phyloP scores from a whole-genome alignment of 2,797 vertebrate genomes.

The Oreonectes daqikongensis region DNA sequence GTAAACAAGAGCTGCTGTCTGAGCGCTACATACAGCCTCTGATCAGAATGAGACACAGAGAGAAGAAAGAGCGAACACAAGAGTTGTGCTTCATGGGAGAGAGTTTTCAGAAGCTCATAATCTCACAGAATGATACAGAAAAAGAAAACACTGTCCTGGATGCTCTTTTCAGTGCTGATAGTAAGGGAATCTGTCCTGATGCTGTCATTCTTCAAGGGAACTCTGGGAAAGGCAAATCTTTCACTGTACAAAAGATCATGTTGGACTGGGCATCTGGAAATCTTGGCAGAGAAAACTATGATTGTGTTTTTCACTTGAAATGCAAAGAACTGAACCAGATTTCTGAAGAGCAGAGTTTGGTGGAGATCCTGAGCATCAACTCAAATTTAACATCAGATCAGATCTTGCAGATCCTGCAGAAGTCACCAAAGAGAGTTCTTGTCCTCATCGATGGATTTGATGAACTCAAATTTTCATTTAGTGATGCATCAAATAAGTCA shows the following conservation, averaged over 20 bases:
- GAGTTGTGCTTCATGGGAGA: slow-evolving; percentile 24
- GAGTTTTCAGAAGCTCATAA: slow-evolving; percentile 29
- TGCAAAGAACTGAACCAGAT: slow-evolving; percentile 44
- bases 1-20: slow-evolving; percentile 12
- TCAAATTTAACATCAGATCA: slow-evolving; percentile 15
- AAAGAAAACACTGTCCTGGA: slow-evolving; percentile 4
- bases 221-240: slow-evolving; percentile 50
- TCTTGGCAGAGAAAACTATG: slow-evolving; percentile 9
- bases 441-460: slow-evolving; percentile 53
- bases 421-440: slow-evolving; percentile 21
- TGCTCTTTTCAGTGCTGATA: slow-evolving; percentile 2
- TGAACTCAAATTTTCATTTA: slow-evolving; percentile 17
- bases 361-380: slow-evolving; percentile 32
- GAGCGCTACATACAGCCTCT: slow-evolving; percentile 35
- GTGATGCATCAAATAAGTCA: not conserved
- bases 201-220: slow-evolving; percentile 50
- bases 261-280: slow-evolving; percentile 44
- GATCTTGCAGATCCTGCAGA: slow-evolving; percentile 34
- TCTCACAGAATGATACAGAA: not conserved
- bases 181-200: not conserved
- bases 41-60: slow-evolving; percentile 25
- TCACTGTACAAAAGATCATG: slow-evolving; percentile 47
- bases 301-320: slow-evolving; percentile 39
- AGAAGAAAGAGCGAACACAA: slow-evolving; percentile 29
- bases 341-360: slow-evolving; percentile 22